Evolutionary conservation across 2,888 invertebrate genomes (phyloP).

Genomic region (Hypselothyrea guttata): DNA sequence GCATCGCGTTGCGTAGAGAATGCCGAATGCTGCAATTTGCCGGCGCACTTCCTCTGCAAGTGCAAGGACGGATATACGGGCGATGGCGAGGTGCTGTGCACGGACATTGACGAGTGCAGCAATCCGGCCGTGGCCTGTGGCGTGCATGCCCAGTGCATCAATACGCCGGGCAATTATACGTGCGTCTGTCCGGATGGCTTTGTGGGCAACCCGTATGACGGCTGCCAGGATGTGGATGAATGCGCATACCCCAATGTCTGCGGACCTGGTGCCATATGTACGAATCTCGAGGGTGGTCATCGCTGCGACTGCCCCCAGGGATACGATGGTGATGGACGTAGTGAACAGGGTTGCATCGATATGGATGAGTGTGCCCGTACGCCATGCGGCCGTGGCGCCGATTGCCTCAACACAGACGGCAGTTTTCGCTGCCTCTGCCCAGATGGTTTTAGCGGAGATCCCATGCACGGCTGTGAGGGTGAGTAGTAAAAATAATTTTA

Average conservation of each 20-base stretch:
- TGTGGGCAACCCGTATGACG: slow-evolving; percentile 91
- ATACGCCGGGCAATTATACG: slow-evolving; percentile 93
- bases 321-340: slow-evolving; percentile 90
- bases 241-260: slow-evolving; percentile 89
- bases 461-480: slow-evolving; percentile 85
- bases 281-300: slow-evolving; percentile 90
- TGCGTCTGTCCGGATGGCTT: slow-evolving; percentile 92
- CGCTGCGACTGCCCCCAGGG: slow-evolving; percentile 93
- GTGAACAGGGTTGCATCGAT: slow-evolving; percentile 87
- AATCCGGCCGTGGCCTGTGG: slow-evolving; percentile 92
- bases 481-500: slow-evolving; percentile 32
- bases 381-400: slow-evolving; percentile 90
- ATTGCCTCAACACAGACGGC: slow-evolving; percentile 90
- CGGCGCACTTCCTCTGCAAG: slow-evolving; percentile 96
- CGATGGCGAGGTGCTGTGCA: slow-evolving; percentile 93
- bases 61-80: slow-evolving; percentile 95
- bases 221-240: slow-evolving; percentile 92
- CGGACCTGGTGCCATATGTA: slow-evolving; percentile 90
- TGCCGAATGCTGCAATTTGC: slow-evolving; percentile 96
- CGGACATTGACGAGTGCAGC: slow-evolving; percentile 95
- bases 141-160: slow-evolving; percentile 90
- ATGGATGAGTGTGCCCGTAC: slow-evolving; percentile 89
- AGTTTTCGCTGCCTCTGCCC: slow-evolving; percentile 92
- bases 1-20: slow-evolving; percentile 93
- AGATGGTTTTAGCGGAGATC: slow-evolving; percentile 91